These are phyloP conservation scores for Scelioninae gen. 2 DNA, from an alignment of 2,888 invertebrate genomes.

Conservation along the genomic window DNA sequence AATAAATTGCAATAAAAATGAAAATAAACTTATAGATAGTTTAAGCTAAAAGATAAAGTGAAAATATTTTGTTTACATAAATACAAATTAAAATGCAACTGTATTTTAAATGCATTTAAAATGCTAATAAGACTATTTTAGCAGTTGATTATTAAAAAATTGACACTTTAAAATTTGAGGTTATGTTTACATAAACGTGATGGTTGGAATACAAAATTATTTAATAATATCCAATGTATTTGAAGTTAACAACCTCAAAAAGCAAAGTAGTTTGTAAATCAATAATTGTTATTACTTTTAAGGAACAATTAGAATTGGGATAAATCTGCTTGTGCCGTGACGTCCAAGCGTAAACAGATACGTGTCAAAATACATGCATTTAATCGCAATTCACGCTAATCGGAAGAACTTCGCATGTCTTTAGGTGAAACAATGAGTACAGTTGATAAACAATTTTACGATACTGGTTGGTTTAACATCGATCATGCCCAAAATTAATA, in stretches of 20 bases:
- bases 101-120: no score
- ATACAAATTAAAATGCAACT: no score
- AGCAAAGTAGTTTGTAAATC: conserved; percentile 19
- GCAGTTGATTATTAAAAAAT: not conserved
- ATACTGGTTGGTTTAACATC: no score
- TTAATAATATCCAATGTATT: conserved; percentile 2
- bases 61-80: no score
- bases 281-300: conserved; percentile 40
- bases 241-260: conserved; percentile 22
- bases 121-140: no score
- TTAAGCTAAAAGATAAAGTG: no score
- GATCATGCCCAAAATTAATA: conserved; percentile 7
- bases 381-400: conserved; percentile 18
- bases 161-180: conserved; percentile 23
- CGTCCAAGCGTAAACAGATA: conserved; percentile 35
- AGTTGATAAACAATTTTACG: no score
- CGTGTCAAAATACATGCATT: conserved; percentile 44
- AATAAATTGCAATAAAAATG: no score
- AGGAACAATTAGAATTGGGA: conserved; percentile 27
- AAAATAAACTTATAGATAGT: no score
- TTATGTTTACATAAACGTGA: conserved; percentile 29
- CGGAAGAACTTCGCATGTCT: conserved; percentile 24
- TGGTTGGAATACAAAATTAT: not conserved
- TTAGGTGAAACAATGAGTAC: not conserved
- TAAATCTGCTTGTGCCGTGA: conserved; percentile 32